These are phyloP conservation scores for Oscheius onirici DNA, from an alignment of 2,888 invertebrate species.

Conservation along the genomic window DNA sequence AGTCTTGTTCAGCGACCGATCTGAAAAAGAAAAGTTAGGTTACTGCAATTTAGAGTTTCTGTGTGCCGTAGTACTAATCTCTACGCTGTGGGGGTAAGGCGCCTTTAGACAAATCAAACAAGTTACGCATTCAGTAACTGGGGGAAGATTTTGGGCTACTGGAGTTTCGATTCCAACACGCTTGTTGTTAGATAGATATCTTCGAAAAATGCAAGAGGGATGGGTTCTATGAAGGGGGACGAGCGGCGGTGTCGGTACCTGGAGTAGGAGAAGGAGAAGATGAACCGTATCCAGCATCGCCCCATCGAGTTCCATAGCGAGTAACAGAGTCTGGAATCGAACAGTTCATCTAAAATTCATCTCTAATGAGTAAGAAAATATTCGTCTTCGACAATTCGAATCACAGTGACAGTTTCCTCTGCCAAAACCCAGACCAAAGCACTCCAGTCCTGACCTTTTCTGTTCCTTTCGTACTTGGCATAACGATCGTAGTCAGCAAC, in stretches of 20 bases:
- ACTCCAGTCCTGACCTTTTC: conserved; percentile 42
- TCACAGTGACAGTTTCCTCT: conserved; percentile 53
- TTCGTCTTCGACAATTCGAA: conserved; percentile 53
- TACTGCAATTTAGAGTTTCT: background rate
- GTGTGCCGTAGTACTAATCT: conserved; percentile 12
- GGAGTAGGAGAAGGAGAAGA: conserved; percentile 52
- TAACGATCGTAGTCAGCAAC: conserved; percentile 56
- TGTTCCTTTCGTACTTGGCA: conserved; percentile 58
- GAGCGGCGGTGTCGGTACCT: conserved; percentile 25
- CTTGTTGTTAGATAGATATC: no score
- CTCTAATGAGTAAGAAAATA: conserved; percentile 41
- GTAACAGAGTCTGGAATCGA: conserved; percentile 56
- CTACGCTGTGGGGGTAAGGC: background rate
- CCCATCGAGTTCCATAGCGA: conserved; percentile 56
- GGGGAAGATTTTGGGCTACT: background rate
- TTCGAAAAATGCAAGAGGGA: conserved; percentile 36
- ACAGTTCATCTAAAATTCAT: background rate
- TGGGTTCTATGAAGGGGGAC: conserved; percentile 58
- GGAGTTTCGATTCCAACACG: no score
- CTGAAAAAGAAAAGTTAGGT: no score
- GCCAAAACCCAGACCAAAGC: conserved; percentile 46
- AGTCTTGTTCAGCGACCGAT: conserved; percentile 17
- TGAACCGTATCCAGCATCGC: conserved; percentile 58
- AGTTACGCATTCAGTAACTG: background rate
- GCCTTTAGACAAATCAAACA: conserved; percentile 14